A percentile compares a stretch with the other conserved stretches of the same genome.
These are phyloP conservation scores for Pogonomyrmex californicus DNA, from an alignment of 1,140 invertebrate species.

Conservation along the genomic window DNA sequence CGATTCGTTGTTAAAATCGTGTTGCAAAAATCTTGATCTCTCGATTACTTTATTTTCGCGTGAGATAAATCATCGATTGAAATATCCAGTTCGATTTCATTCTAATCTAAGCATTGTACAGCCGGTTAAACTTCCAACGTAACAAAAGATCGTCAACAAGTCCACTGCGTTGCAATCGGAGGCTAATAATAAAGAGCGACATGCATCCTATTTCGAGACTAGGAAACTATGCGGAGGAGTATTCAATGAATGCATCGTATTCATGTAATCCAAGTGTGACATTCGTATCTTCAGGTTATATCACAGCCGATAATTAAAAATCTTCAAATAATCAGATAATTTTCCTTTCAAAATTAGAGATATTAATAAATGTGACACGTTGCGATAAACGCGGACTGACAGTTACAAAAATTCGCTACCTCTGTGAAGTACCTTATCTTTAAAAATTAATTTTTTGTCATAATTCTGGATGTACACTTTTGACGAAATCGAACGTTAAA, in stretches of 20 bases:
- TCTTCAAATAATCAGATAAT: neutral
- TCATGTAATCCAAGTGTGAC: neutral
- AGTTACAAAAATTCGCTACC: neutral
- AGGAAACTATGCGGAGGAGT: neutral
- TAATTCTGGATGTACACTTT: no score
- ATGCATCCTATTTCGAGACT: neutral
- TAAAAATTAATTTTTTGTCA: no score
- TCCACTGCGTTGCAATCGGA: neutral
- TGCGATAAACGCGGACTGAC: neutral
- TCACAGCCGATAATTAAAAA: neutral
- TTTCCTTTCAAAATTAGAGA: neutral
- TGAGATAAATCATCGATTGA: neutral
- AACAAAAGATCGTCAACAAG: constrained; percentile 7
- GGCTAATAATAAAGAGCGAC: constrained; percentile 3
- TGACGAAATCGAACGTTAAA: neutral
- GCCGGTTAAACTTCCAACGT: neutral
- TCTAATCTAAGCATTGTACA: neutral
- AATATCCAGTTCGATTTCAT: neutral
- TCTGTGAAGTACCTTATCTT: no score
- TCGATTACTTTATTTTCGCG: neutral
- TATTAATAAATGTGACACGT: neutral
- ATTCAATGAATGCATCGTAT: constrained; percentile 6
- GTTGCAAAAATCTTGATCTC: neutral
- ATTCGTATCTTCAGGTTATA: neutral
- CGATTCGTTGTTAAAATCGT: neutral